Evolutionary conservation across 1,140 invertebrate species (phyloP), one percentile per base, ranked within the genome.

Genomic region (Drosophila dunni): DNA sequence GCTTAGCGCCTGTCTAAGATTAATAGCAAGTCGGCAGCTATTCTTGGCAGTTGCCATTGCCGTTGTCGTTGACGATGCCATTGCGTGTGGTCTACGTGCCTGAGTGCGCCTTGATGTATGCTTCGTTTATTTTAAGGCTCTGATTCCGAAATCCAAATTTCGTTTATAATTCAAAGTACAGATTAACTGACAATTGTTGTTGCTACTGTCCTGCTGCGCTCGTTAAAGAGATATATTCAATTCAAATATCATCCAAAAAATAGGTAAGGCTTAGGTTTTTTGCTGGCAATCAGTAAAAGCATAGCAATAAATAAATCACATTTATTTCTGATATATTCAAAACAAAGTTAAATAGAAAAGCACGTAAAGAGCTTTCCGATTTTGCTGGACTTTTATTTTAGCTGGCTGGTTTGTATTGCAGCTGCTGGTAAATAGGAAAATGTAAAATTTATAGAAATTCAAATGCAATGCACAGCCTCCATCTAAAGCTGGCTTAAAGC

Each of bases 391-490:
- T 84, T 64, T 78, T 73, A 73, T 79, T 76, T 73, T 76, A 67
- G 63, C 72, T 50, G 40, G 51, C 17, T 20, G 17, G 17, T 20
- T 20, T 54, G 67, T 63, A 79, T 44, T 80, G 67, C 79, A 86
- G 78, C 29, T 53, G 50, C n/a, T 53, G n/a, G 71, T 86, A 82
- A 86, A 86, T 88, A 85, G 68, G 13, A 79, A 88, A 86, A 86
- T 88, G 71, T 76, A 88, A 88, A 88, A 88, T 88, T 82, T 86
- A 86, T 88, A 88, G 72, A 82, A 85, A 82, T 79, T 82, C 83
- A 88, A 88, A 86, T 86, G 79, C 82, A 79, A 58, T 67, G 20
- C 33, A 38, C 75, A 40, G 65, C 54, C 46, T 60, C 50, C 63
- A 68, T 54, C 57, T 76, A 86, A 86, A 86, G 81, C 81, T 78